Base-by-base conservation (phyloP, 1,140 invertebrate species). In the Hycleus phaleratus region DNA sequence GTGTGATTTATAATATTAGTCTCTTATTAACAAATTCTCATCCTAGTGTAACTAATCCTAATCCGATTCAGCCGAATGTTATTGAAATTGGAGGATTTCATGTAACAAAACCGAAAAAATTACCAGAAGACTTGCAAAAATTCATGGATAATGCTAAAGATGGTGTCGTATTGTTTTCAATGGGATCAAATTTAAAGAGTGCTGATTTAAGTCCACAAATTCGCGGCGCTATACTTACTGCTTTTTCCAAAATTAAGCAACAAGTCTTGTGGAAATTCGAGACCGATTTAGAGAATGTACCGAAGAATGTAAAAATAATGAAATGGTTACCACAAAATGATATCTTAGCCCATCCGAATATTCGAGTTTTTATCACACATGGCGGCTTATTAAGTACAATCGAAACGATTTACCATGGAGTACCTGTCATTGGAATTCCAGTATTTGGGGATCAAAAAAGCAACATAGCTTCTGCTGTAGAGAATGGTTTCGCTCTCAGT, bases 291-390 rank as follows among this genome's bases (percentile, higher is more conserved):
- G 62, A 74, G n/a, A 71, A 76, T 40, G 63, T 72, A 63, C 73
- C 79, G 3, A 63, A 71, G 2, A 80, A 81, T 62, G 73, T 81
- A 3, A 69, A 73, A 38, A 58, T 74, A 4, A 58, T 67, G 3
- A 63, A 63, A 26, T 80, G 82, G 82, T 72, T 83, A 46, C 81
- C 82, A 25, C 82, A 84, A 62, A 80, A 81, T 57, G 78, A 81
- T 66, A 60, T 84, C 56, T 69, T 84, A 67, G 62, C 62, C 3
- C 68, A 70, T 62, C 65, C 64, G 4, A 69, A 70, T 56, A 8
- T 65, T 24, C 65, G 58, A 53, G 39, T 63, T 5, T 69, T 70
- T 50, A 67, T 70, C 24, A 61, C 62, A 3, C 68, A 70, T 52
- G 61, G 63, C 5, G 68, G 68, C 1, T 32, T 62, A 12, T 46